A percentile compares a stretch with the other conserved stretches of the same genome.
phyloP scores from a whole-genome alignment of 2,888 invertebrate species.

The Halictus quadricinctus region DNA sequence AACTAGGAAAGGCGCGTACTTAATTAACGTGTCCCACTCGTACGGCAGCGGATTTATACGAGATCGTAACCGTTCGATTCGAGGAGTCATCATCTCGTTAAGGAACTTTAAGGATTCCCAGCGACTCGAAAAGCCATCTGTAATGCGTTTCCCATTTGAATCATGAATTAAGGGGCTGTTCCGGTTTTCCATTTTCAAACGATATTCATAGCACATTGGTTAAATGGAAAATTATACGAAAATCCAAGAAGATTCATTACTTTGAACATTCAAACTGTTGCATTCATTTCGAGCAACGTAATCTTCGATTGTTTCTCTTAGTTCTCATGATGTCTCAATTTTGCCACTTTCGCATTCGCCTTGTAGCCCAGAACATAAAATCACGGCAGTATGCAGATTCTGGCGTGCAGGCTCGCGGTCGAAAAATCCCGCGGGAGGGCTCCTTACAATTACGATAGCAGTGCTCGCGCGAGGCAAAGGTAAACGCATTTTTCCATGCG shows the following conservation, averaged over 20 bases:
- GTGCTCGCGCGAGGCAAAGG: conserved; percentile 20
- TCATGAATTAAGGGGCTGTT: background rate
- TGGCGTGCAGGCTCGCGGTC: conserved; percentile 20
- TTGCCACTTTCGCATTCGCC: conserved; percentile 12
- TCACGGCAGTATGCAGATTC: conserved; percentile 36
- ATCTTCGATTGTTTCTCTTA: too few relatives aligned
- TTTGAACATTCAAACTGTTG: too few relatives aligned
- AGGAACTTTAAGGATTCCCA: conserved; percentile 56
- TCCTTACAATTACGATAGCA: conserved; percentile 54
- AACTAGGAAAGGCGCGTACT: conserved; percentile 64
- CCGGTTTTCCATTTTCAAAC: background rate
- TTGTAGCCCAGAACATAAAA: background rate
- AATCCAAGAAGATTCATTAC: too few relatives aligned
- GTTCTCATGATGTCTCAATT: background rate
- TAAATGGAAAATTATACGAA: too few relatives aligned
- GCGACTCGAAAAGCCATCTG: conserved; percentile 40
- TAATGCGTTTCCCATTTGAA: conserved; percentile 39
- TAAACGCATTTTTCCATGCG: conserved; percentile 48
- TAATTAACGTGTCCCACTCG: conserved; percentile 66
- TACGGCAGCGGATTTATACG: conserved; percentile 54
- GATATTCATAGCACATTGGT: too few relatives aligned
- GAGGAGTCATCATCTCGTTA: conserved; percentile 63
- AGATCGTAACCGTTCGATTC: conserved; percentile 60
- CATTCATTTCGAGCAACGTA: too few relatives aligned
- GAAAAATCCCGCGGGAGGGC: conserved; percentile 38